These are phyloP conservation scores for Nomia melanderi DNA, from an alignment of 1,140 invertebrate species.

Conservation along the genomic window DNA sequence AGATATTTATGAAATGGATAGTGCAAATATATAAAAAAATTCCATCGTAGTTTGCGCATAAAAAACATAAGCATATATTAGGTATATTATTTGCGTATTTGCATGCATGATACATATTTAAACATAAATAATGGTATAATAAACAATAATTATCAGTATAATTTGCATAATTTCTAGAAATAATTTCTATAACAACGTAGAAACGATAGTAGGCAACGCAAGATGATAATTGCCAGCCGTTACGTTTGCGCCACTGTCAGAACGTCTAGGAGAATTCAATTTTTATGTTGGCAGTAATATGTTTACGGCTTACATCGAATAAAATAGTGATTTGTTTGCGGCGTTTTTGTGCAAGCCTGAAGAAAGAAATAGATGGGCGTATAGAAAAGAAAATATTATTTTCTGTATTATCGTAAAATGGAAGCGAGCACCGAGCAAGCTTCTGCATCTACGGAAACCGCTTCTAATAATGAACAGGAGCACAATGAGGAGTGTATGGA, in stretches of 20 bases:
- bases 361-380: slow-evolving; percentile 55
- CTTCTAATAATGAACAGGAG: slow-evolving; percentile 71
- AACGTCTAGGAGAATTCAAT: slow-evolving; percentile 28
- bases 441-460: slow-evolving; percentile 34
- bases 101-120: no score
- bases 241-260: slow-evolving; percentile 28
- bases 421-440: slow-evolving; percentile 69
- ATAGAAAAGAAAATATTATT: slow-evolving; percentile 31
- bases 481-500: slow-evolving; percentile 75
- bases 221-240: background rate
- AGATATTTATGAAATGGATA: no score
- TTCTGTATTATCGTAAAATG: slow-evolving; percentile 57
- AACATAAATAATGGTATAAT: no score
- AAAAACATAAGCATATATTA: no score
- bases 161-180: no score
- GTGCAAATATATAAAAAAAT: no score
- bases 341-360: slow-evolving; percentile 54
- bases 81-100: no score
- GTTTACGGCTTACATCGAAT: slow-evolving; percentile 64
- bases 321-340: slow-evolving; percentile 70
- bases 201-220: no score
- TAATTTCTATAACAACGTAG: no score
- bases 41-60: no score
- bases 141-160: no score
- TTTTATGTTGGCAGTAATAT: slow-evolving; percentile 54